Percentiles rank a stretch among this genome's conserved stretches.
Evolutionary conservation across 2,797 vertebrate genomes (phyloP).

Genomic region (Trachurus trachurus): DNA sequence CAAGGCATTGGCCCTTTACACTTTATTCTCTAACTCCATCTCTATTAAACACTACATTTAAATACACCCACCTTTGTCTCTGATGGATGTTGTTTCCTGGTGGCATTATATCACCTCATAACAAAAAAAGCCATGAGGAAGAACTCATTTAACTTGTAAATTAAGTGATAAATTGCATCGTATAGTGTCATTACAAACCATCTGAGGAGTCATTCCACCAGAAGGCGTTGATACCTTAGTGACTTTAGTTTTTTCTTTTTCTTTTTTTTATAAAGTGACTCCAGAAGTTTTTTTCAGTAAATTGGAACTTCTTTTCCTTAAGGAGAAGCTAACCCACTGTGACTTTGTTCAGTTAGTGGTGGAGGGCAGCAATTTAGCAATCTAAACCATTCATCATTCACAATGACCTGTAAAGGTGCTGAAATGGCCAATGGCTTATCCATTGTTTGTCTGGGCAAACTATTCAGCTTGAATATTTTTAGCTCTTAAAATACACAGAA

Average conservation of each 20-base stretch:
- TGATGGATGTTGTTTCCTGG: background rate
- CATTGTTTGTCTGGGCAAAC: no score
- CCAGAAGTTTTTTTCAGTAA: background rate
- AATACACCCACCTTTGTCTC: constrained; percentile 14
- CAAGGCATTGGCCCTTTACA: constrained; percentile 7
- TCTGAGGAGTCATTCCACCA: background rate
- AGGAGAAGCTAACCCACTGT: background rate
- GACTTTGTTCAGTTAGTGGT: no score
- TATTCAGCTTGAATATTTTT: no score
- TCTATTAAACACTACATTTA: background rate
- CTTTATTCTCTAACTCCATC: background rate
- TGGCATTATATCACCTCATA: background rate
- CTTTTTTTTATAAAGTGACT: no score
- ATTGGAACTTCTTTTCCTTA: background rate
- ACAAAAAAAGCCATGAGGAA: background rate
- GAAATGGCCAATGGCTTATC: no score
- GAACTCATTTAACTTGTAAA: constrained; percentile 16
- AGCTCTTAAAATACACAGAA: no score
- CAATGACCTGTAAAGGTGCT: no score
- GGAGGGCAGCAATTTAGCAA: no score
- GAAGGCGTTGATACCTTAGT: background rate
- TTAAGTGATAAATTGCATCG: background rate
- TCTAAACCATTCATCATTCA: no score
- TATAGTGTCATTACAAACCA: background rate
- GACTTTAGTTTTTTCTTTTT: background rate